Base-by-base conservation (phyloP, 2,113 vertebrate species). In the Brienomyrus brachyistius region DNA sequence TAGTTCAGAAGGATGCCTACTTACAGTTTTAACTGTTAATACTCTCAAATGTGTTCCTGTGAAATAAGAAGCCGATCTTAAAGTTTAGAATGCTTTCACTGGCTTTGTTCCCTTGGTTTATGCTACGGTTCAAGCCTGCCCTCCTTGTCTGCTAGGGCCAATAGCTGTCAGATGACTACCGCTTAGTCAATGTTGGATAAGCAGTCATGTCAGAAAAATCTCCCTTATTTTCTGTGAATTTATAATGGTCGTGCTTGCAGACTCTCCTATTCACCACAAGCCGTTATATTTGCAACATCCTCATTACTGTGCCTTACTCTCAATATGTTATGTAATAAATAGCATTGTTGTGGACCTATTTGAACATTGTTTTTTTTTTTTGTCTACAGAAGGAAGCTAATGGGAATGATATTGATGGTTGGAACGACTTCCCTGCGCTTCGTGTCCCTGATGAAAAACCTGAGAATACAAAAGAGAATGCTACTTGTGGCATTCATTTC, bases 401-500 rank as follows among this genome's bases (percentile, higher is more conserved):
- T 1, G 93, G 92, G 31, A 15, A 88, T 0, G 0, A 92, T 40
- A 17, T 92, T 0, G 83, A 56, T 0, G 84, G 8, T 4, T 93
- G 87, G 92, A 43, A 89, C 0, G 88, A 92, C 13, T 94, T 95
- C 84, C 86, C 93, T 9, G 86, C 90, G 40, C 93, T 95, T n/a
- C 0, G 45, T 10, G n/a, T 91, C 50, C 35, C 91, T 1, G 1
- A n/a, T 0, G 86, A 89, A 54, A 43, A 0, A 7, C 70, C 1
- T 0, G 50, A 82, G 13, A 0, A 89, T 7, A 17, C 51, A 83
- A 59, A 35, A 4, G 43, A 45, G 31, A 21, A 89, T 0, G 90
- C 92, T 13, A 88, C 89, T 10, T 94, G 93, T 87, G 90, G 93
- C 87, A 89, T 95, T 40, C 0, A 3, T 3, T 95, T 93, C 54